phyloP scores from a whole-genome alignment of 1,140 invertebrate species.

The Megalopta genalis region DNA sequence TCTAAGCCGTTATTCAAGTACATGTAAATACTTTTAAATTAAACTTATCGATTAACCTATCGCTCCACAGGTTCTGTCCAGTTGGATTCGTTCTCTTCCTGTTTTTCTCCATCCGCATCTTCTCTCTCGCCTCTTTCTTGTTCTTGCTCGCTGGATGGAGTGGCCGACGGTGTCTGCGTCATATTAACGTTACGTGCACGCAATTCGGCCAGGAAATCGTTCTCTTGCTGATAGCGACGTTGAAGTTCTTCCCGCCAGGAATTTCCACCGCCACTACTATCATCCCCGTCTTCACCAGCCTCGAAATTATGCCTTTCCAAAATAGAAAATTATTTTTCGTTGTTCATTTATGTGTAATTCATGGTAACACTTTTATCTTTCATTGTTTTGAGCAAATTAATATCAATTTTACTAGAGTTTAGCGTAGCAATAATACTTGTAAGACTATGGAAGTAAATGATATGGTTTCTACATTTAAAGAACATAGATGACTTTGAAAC shows the following conservation, averaged over 20 bases:
- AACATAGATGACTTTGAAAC: no score
- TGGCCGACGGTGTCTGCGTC: slow-evolving; percentile 65
- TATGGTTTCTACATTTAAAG: no score
- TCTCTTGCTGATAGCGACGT: slow-evolving; percentile 83
- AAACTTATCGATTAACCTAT: slow-evolving; percentile 85
- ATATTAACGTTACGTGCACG: slow-evolving; percentile 80
- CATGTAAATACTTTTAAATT: slow-evolving; percentile 6
- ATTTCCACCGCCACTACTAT: slow-evolving; percentile 79
- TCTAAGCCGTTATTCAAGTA: slow-evolving; percentile 39
- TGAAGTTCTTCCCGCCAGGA: slow-evolving; percentile 85
- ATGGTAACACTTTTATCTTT: neutral
- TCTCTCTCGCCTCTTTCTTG: slow-evolving; percentile 76
- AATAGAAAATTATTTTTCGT: neutral
- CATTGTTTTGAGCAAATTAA: neutral
- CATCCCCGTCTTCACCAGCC: slow-evolving; percentile 81
- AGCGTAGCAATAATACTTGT: neutral
- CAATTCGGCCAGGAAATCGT: slow-evolving; percentile 83
- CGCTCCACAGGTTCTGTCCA: slow-evolving; percentile 86
- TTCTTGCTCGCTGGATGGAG: slow-evolving; percentile 75
- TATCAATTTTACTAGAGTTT: slow-evolving; percentile 1
- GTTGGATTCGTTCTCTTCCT: slow-evolving; percentile 82
- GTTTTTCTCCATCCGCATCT: slow-evolving; percentile 77
- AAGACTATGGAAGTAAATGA: no score
- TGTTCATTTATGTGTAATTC: neutral
- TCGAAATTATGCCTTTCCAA: slow-evolving; percentile 64